A percentile compares a stretch with the other conserved stretches of the same genome.
phyloP scores from a whole-genome alignment of 92 coral and sea anemone genomes.

The Paragorgia papillata region DNA sequence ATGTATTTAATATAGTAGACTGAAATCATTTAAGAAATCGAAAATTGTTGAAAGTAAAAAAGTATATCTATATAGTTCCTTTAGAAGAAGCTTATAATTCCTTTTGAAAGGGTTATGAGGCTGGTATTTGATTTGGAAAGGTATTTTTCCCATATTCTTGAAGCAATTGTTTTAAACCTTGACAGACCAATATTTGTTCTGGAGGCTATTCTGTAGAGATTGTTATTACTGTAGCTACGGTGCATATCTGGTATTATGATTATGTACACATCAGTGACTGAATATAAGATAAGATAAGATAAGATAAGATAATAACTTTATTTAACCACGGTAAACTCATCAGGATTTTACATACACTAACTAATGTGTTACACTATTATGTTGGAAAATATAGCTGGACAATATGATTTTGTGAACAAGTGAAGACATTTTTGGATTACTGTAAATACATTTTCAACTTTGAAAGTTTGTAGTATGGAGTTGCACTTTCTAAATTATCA shows the following conservation, averaged over 20 bases:
- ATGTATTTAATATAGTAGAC: no score
- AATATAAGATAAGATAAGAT: no score
- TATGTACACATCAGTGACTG: constrained; percentile 39
- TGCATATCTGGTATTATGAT: no score
- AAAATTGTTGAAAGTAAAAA: no score
- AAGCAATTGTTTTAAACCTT: constrained; percentile 36
- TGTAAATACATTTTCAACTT: constrained; percentile 33
- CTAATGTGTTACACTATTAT: no score
- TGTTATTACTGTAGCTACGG: constrained; percentile 36
- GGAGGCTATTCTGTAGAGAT: constrained; percentile 40
- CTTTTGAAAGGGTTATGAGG: constrained; percentile 28
- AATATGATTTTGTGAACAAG: constrained; percentile 31
- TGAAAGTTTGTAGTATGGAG: constrained; percentile 34
- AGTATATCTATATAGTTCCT: not conserved
- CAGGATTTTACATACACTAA: no score
- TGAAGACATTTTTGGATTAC: constrained; percentile 35
- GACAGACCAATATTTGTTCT: constrained; percentile 48
- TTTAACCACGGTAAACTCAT: no score
- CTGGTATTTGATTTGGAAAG: constrained; percentile 24
- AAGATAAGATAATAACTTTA: no score
- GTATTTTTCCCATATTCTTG: constrained; percentile 53
- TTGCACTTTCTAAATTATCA: constrained; percentile 37
- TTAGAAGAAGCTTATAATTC: constrained; percentile 40
- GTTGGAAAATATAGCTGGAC: constrained; percentile 2
- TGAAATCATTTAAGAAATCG: no score